These are phyloP conservation scores for Lasioglossum villosulum DNA, from an alignment of 2,888 invertebrate species.

Conservation along the genomic window DNA sequence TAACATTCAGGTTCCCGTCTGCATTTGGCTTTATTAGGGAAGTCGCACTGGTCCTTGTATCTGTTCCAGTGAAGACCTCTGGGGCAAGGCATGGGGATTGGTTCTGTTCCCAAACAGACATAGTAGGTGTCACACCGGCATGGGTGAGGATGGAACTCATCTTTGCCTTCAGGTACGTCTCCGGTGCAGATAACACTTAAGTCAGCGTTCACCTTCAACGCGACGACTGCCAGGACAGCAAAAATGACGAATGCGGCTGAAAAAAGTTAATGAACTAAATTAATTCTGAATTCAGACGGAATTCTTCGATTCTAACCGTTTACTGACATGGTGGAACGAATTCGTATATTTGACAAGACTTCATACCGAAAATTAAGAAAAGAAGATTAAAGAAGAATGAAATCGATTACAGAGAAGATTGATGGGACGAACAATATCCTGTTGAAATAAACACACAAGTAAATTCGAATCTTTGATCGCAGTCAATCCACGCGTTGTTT, in stretches of 20 bases:
- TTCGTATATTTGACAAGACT: background rate
- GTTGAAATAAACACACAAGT: background rate
- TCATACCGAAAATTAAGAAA: background rate
- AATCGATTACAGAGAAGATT: too few species aligned
- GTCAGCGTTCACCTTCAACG: background rate
- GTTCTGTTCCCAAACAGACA: background rate
- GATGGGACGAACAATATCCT: background rate
- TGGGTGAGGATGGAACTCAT: background rate
- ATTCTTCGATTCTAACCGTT: too few species aligned
- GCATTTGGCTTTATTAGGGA: background rate
- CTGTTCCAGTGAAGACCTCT: background rate
- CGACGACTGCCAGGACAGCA: background rate
- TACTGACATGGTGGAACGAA: too few species aligned
- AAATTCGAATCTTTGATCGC: background rate
- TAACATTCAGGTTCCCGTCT: rapidly evolving
- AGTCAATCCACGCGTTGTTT: background rate
- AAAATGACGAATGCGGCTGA: background rate
- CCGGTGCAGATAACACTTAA: background rate
- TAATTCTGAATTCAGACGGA: background rate
- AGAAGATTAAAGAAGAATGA: background rate
- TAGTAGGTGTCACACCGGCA: background rate
- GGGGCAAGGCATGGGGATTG: background rate
- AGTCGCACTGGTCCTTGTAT: rapidly evolving
- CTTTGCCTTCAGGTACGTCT: rapidly evolving
- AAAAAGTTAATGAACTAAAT: background rate